Evolutionary conservation across 2,888 invertebrate species (phyloP), one percentile per base, ranked within the genome.

Genomic region (Melieria omissa): DNA sequence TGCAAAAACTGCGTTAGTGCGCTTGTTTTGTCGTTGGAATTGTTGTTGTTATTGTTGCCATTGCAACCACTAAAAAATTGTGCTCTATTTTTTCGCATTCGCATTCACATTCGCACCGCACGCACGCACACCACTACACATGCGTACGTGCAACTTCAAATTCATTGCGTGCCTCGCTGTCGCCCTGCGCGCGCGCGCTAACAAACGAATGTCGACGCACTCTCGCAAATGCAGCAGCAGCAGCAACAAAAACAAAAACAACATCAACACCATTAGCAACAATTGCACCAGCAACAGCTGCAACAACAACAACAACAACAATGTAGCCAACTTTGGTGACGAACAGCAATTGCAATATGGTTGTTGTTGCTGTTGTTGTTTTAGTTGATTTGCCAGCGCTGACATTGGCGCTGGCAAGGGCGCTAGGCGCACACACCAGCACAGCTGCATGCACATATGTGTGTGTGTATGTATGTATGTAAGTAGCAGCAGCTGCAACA

Each of bases 151-250:
- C 71, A 70, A 71, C 73, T 74, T 74, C 69, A 73, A 75, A 76
- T 76, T 76, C 75, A 75, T 75, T 76, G 76, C 75, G 73, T 75
- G 44, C 66, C 46, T 60, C 67, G 64, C 64, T 65, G 69, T 65
- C 12, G 4, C 4, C 45, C 44, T 61, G 44, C 14, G 61, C 45
- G n/a, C 45, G 45, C n/a, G 45, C 9, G 4, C 29, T 29, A 2
- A 3, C 1, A 2, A 29, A 29, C 29, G 29, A 29, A 29, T 29
- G 29, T 29, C 29, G 29, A 12, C 46, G 5, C 45, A 45, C n/a
- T 9, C 42, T 58, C 42, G 29, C 42, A 41, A 58, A 7, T 9
- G 45, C 10, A 62, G 7, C 46, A 52, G 52, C 61, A 29, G 44
- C 45, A 55, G 14, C 45, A 44, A 42, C 55, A 65, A 65, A 8